These are phyloP conservation scores for Drosophila lutescens DNA, from an alignment of 2,888 invertebrate genomes.

Conservation along the genomic window DNA sequence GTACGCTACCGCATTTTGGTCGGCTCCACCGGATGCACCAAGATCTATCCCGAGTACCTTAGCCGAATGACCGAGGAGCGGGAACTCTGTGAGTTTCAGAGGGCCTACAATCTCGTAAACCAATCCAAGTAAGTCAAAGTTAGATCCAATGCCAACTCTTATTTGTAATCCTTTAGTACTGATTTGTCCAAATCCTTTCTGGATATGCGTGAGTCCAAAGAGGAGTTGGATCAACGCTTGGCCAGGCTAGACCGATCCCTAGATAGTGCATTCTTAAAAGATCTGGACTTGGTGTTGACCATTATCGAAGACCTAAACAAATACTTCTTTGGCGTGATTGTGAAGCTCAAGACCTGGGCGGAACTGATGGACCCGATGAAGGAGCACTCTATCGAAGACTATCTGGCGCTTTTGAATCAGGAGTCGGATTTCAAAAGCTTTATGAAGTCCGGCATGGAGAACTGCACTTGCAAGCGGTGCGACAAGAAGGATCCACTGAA, in stretches of 20 bases:
- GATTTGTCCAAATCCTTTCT: slow-evolving; percentile 45
- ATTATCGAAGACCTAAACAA: slow-evolving; percentile 62
- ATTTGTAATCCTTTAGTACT: slow-evolving; percentile 11
- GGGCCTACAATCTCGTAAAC: slow-evolving; percentile 54
- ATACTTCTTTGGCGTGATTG: slow-evolving; percentile 61
- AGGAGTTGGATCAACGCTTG: slow-evolving; percentile 54
- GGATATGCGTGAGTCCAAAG: slow-evolving; percentile 41
- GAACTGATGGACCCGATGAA: slow-evolving; percentile 69
- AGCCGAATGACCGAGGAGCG: slow-evolving; percentile 67
- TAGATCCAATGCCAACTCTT: not conserved
- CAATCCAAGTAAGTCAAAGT: slow-evolving; percentile 64
- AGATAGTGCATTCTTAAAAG: slow-evolving; percentile 61
- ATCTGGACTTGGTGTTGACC: slow-evolving; percentile 49
- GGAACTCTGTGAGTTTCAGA: slow-evolving; percentile 61
- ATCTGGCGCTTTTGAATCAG: slow-evolving; percentile 54
- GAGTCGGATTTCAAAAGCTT: slow-evolving; percentile 54
- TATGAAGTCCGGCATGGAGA: slow-evolving; percentile 48
- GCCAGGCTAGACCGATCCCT: slow-evolving; percentile 61
- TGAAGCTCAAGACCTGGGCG: slow-evolving; percentile 70
- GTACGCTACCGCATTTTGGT: slow-evolving; percentile 58
- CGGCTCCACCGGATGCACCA: slow-evolving; percentile 55
- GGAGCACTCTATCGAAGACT: slow-evolving; percentile 70
- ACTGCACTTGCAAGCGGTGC: slow-evolving; percentile 71
- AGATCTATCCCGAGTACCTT: slow-evolving; percentile 75
- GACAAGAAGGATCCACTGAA: slow-evolving; percentile 58